Evolutionary conservation across 1,140 invertebrate genomes (phyloP), one percentile per base, ranked within the genome.

Genomic region (Orius laevigatus): DNA sequence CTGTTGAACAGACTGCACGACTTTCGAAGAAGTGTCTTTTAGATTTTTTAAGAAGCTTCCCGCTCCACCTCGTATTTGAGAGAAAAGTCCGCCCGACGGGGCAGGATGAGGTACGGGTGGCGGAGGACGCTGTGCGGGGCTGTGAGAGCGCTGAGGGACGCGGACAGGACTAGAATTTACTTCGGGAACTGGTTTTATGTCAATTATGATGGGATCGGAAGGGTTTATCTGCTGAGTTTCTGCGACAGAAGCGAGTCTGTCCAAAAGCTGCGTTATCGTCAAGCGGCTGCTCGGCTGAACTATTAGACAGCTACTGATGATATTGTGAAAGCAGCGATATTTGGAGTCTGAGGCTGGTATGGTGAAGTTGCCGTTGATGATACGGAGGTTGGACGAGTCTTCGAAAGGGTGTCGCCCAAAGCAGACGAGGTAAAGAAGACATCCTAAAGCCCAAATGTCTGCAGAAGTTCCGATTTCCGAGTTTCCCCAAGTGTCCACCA

Each of bases 401-500:
- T 96, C 90, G 67, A 95, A 99, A 8, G 96, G 96, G 74, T 99
- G 96, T 53, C 80, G 78, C 63, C 84, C 79, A 63, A 83, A 98
- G 62, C 92, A 92, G 9, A 99, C 66, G 20, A 82, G 76, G 65
- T 89, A 98, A 0, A 98, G 66, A 45, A 98, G 76, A 67, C 96
- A 99, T 5, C 96, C 95, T 15, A 98, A 67, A 2, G 94, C 93
- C 95, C 96, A 99, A 20, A 95, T 76, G 69, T 99, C 96, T 3
- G 81, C 75, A 12, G 83, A 75, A 51, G 79, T 73, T 32, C 87
- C 85, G 52, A 99, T 93, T 35, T 81, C 81, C 64, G 83, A 83
- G 66, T 98, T 97, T 60, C 83, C 89, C 83, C 97, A 99, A 0
- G 93, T 88, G 63, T 99, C 95, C 45, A 98, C 68, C 76, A 97